Evolutionary conservation across 2,888 invertebrate genomes (phyloP).

Genomic region (Nesidiocoris tenuis): DNA sequence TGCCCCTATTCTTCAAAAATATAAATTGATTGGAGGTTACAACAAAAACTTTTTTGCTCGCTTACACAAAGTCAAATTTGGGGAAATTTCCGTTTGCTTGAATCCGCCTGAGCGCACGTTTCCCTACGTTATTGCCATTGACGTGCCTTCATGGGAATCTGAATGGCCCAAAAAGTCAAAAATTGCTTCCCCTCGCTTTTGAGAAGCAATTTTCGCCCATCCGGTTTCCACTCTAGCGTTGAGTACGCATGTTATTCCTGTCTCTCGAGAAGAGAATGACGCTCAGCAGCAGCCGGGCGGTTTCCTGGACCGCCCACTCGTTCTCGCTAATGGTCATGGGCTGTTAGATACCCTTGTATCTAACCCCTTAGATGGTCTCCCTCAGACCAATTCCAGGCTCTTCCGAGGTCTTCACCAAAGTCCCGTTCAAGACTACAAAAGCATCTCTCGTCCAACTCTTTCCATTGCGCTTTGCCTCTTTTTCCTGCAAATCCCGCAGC

Average conservation of each 20-base stretch:
- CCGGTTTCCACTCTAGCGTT: neutral
- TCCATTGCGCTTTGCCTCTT: neutral
- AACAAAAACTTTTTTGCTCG: too few relatives aligned
- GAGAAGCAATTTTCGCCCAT: too few relatives aligned
- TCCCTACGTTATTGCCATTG: too few relatives aligned
- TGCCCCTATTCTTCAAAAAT: too few relatives aligned
- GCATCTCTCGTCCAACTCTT: neutral
- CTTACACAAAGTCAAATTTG: too few relatives aligned
- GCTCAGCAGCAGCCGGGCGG: neutral
- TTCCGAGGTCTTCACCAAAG: neutral
- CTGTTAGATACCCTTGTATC: neutral
- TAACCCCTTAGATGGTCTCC: neutral
- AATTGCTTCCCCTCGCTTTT: too few relatives aligned
- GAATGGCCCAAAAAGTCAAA: too few relatives aligned
- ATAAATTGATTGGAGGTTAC: too few relatives aligned
- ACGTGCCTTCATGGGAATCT: too few relatives aligned
- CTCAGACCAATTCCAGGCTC: neutral
- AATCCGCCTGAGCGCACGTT: too few relatives aligned
- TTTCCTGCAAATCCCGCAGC: constrained; percentile 32
- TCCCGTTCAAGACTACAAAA: neutral
- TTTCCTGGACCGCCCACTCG: neutral
- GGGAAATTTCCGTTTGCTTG: too few relatives aligned
- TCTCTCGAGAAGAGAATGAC: neutral
- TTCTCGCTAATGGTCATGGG: neutral
- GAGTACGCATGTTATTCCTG: neutral